Base-by-base conservation (phyloP, 2,888 invertebrate species). In the Ormyrus nitidulus region DNA sequence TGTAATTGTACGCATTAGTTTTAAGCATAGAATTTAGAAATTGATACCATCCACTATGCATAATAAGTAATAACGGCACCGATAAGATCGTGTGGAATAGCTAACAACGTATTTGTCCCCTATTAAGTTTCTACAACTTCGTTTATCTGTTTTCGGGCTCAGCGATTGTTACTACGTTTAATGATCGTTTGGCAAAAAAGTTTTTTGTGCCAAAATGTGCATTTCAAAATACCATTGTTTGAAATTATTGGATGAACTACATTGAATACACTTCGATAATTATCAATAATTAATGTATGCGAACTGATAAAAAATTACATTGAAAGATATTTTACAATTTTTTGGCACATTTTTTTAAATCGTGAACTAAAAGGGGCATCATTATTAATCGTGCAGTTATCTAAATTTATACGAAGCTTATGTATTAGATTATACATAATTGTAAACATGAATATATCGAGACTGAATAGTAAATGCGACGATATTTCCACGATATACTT, bases 391-490 rank as follows among this genome's bases (percentile, higher is more conserved):
- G 59, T 48, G 13, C 66, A 72, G 51, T 66, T 59, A 10, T 54
- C 53, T 66, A 78, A 11, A 66, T 34, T 34, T 34, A 34, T 34
- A 34, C 34, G 34, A 34, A 34, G 34, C 34, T 72, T 66, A 10
- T 64, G 49, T 70, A 77, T 49, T 70, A 62, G 13, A 5, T 44
- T 70, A 70, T 77, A 62, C 58, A 70, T 64, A 58, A 77, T 51
- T 77, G 70, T 77, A 70, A 58, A 58, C 51, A 71, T 13, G 10
- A 77, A 72, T 66, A 6, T 19, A 72, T 13, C 54, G 77, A 78
- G 77, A 72, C 71, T 78, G 72, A 78, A 65, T 78, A 58, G 59
- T 59, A 64, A 77, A 9, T 51, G 51, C n/a, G 49, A 64, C 10
- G 59, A 71, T 66, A 13, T 66, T 78, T 71, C 34, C 49, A 71